Base-by-base conservation (phyloP, 1,140 invertebrate species). In the Orchestia grillus region DNA sequence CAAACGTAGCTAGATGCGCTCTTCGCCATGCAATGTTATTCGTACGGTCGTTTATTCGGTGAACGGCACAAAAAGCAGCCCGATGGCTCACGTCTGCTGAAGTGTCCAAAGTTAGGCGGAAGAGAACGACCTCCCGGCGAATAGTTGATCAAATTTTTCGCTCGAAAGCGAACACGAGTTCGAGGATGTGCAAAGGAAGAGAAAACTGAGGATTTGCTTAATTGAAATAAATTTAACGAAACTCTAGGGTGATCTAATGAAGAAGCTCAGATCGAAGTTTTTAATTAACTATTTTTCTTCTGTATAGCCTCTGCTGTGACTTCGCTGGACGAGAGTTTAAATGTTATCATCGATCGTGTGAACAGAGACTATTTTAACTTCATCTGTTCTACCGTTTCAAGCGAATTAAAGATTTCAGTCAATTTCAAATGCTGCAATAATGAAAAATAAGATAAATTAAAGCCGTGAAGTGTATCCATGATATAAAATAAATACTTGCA, bases 161-260 rank as follows among this genome's bases (percentile, higher is more conserved):
- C 92, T 94, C 8, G 44, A 94, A 44, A 45, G 44, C 92, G 40
- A 47, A 94, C 16, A 90, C n/a, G 36, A 90, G n/a, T 90, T 90
- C 88, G 36, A 44, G 41, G 88, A 43, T 90, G 88, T 90, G 41
- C 88, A 4, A 28, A 19, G 16, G 28, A 42, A 44, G 41, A 44
- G 88, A 90, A 90, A 90, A 90, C n/a, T 90, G 43, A 90, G 43
- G 88, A 90, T 90, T 44, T 41, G 88, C 88, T 90, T 90, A 90
- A 90, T 90, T 90, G 88, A 90, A 90, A 90, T 90, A 90, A 90
- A 90, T 90, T 44, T 90, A 90, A 44, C 88, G 88, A 41, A 90
- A 90, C 36, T 90, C 41, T 41, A 44, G 88, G 43, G 41, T 11
- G 41, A 77, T 77, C 62, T 77, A 77, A 77, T 77, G 62, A 77